phyloP scores from a whole-genome alignment of 2,113 vertebrate species.

The Chauna torquata region DNA sequence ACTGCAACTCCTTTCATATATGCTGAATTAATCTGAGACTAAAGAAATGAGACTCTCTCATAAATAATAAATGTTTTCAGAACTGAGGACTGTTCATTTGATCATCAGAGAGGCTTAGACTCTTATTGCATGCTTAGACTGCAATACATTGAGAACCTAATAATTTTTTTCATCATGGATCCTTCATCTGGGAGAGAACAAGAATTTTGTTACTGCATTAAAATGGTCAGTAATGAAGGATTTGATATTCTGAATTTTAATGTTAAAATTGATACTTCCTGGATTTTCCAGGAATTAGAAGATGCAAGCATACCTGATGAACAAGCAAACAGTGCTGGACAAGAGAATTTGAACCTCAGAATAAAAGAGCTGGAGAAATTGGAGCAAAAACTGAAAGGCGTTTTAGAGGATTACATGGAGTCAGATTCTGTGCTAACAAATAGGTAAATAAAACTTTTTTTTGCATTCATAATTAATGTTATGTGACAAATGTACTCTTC shows the following conservation, averaged over 20 bases:
- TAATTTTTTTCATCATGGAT: slow-evolving; percentile 52
- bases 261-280: slow-evolving; percentile 64
- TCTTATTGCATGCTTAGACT: background rate
- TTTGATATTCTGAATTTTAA: slow-evolving; percentile 34
- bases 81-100: background rate
- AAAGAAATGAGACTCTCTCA: slow-evolving; percentile 47
- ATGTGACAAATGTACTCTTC: background rate
- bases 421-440: slow-evolving; percentile 64
- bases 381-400: slow-evolving; percentile 27
- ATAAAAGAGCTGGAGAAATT: slow-evolving; percentile 63
- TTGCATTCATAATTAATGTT: background rate
- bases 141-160: background rate
- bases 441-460: slow-evolving; percentile 66
- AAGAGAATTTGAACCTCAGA: slow-evolving; percentile 33
- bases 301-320: background rate
- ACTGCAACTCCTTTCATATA: background rate
- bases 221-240: slow-evolving; percentile 32
- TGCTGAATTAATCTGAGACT: slow-evolving; percentile 8
- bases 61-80: slow-evolving; percentile 69
- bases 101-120: background rate
- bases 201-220: slow-evolving; percentile 51
- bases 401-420: slow-evolving; percentile 12
- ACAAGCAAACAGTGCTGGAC: background rate
- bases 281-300: slow-evolving; percentile 64
- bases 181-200: background rate